Conservation (phyloP, 1,140 invertebrate species). For the Drosophila leontia region DNA sequence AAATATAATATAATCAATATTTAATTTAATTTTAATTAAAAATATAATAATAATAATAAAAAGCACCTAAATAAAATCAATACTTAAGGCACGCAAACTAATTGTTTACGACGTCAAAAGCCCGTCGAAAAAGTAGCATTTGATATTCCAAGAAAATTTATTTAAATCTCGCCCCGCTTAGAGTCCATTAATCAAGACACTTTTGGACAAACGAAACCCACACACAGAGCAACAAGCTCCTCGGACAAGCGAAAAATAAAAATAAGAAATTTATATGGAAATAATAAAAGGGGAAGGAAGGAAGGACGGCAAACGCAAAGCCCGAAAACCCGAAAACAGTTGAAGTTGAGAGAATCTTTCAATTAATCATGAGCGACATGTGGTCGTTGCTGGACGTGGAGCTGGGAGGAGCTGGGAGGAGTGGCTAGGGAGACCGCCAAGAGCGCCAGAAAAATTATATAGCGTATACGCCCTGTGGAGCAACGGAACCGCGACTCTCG, state of each 20-base stretch:
- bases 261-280: constrained; percentile 3
- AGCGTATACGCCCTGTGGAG: constrained; percentile 63
- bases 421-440: constrained; percentile 56
- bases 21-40: too few relatives aligned
- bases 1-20: too few relatives aligned
- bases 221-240: constrained; percentile 12
- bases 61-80: background rate
- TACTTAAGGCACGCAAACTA: background rate
- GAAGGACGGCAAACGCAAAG: constrained; percentile 36
- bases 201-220: constrained; percentile 13
- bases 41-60: too few relatives aligned
- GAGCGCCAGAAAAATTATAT: constrained; percentile 76
- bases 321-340: constrained; percentile 43
- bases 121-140: constrained; percentile 3
- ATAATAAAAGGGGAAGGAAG: background rate
- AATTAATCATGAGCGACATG: constrained; percentile 82
- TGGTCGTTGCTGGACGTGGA: constrained; percentile 54
- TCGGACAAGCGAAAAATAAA: background rate
- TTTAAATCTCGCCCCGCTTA: constrained; percentile 38
- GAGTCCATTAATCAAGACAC: constrained; percentile 59
- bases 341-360: constrained; percentile 74
- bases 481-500: constrained; percentile 10
- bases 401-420: background rate
- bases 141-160: constrained; percentile 29
- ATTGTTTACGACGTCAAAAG: constrained; percentile 16